A percentile compares a stretch with the other conserved stretches of the same genome.
Evolutionary conservation across 1,140 invertebrate species (phyloP).

Genomic region (Aricia agestis): DNA sequence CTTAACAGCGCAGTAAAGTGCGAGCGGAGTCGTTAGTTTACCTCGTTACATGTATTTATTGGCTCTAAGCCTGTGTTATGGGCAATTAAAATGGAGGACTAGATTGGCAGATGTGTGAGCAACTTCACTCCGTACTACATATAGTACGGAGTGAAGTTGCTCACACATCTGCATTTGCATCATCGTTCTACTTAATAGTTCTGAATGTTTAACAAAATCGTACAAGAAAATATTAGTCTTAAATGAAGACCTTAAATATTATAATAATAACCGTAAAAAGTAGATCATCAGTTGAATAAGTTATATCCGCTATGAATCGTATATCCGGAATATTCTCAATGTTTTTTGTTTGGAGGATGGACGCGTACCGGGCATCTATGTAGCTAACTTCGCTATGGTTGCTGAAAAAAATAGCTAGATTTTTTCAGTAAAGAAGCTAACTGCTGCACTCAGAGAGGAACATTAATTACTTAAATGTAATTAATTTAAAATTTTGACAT

Average conservation of each 20-base stretch:
- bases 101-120: not conserved
- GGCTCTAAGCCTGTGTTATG: not conserved
- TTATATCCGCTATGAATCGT: not conserved
- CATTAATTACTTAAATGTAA: too few species aligned
- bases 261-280: not conserved
- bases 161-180: too few species aligned
- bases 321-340: conserved; percentile 16
- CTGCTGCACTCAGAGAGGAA: too few species aligned
- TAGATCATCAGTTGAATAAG: not conserved
- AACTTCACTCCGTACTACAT: not conserved
- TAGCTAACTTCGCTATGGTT: too few species aligned
- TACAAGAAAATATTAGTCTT: not conserved
- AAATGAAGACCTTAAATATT: not conserved
- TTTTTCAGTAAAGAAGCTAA: too few species aligned
- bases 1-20: not conserved
- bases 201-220: not conserved
- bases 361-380: not conserved
- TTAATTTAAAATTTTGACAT: too few species aligned
- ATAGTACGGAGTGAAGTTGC: too few species aligned
- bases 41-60: not conserved
- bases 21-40: not conserved
- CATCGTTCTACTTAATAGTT: too few species aligned
- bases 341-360: conserved; percentile 10
- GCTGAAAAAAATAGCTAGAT: too few species aligned
- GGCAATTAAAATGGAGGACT: not conserved